Conservation (phyloP, 2,797 vertebrate genomes). For the Echiichthys vipera region DNA sequence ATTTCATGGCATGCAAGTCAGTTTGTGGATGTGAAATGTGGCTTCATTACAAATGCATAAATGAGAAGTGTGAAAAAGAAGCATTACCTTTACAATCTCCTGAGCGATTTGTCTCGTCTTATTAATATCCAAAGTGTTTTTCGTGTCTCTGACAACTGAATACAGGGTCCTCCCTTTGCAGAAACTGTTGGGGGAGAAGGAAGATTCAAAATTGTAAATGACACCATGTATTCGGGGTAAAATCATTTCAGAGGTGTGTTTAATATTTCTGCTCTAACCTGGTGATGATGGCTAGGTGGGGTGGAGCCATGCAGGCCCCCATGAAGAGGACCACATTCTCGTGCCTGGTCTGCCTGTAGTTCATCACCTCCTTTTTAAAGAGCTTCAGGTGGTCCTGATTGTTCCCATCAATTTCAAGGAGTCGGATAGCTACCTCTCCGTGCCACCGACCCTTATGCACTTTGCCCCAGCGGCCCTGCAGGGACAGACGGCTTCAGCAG, state of each 20-base stretch:
- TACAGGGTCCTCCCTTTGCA: slow-evolving; percentile 96
- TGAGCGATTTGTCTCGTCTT: slow-evolving; percentile 98
- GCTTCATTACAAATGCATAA: not conserved
- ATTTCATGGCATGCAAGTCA: not conserved
- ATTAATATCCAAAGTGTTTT: slow-evolving; percentile 92
- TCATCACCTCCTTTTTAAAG: slow-evolving; percentile 99
- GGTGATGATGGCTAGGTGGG: slow-evolving; percentile 97
- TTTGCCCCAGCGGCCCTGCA: slow-evolving; percentile 94
- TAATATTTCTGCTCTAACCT: slow-evolving; percentile 82
- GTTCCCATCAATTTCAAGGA: slow-evolving; percentile 97
- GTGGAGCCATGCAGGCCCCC: slow-evolving; percentile 98
- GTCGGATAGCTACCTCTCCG: slow-evolving; percentile 95
- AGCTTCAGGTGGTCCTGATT: slow-evolving; percentile 98
- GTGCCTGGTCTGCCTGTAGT: slow-evolving; percentile 97
- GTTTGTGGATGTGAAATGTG: not conserved
- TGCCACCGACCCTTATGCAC: slow-evolving; percentile 98
- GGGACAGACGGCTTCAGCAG: not conserved
- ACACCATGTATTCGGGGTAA: not conserved
- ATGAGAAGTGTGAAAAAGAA: not conserved
- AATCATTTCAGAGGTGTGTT: not conserved
- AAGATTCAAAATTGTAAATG: not conserved
- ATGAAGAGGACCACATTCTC: slow-evolving; percentile 99
- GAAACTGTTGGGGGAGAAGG: slow-evolving; percentile 85
- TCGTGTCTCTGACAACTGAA: slow-evolving; percentile 92
- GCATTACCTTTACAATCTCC: slow-evolving; percentile 95